These are phyloP conservation scores for Coelinius sp. DNA, from an alignment of 2,888 invertebrate species.

Conservation along the genomic window DNA sequence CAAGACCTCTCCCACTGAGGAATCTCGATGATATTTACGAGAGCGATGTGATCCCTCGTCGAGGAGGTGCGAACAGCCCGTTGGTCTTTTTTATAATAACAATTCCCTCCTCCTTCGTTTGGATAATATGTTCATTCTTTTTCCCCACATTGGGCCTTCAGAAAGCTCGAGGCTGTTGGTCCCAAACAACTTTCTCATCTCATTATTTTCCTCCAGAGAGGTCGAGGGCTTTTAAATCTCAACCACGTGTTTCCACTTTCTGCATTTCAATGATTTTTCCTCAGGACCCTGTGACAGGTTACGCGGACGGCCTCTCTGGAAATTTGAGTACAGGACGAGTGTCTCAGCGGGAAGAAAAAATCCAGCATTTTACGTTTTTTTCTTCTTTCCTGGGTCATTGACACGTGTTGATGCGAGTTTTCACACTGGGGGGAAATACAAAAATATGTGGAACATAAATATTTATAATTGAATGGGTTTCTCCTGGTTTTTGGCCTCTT, in stretches of 20 bases:
- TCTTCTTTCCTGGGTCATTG: slow-evolving; percentile 33
- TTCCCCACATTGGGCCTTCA: background rate
- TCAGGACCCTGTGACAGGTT: slow-evolving; percentile 31
- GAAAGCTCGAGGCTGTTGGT: background rate
- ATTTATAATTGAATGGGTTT: background rate
- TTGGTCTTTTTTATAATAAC: slow-evolving; percentile 48
- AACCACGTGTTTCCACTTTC: slow-evolving; percentile 37
- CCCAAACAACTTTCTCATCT: slow-evolving; percentile 34
- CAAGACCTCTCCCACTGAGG: slow-evolving; percentile 51
- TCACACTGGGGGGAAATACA: background rate
- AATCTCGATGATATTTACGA: background rate
- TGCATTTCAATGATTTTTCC: slow-evolving; percentile 21
- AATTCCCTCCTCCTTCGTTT: background rate
- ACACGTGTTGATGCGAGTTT: slow-evolving; percentile 19
- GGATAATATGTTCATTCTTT: slow-evolving; percentile 31
- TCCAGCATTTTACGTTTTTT: slow-evolving; percentile 19
- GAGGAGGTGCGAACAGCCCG: slow-evolving; percentile 56
- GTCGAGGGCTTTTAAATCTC: background rate
- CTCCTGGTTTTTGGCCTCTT: background rate
- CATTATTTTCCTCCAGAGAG: slow-evolving; percentile 20
- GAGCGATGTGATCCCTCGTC: slow-evolving; percentile 30
- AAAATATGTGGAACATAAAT: background rate
- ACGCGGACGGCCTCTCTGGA: slow-evolving; percentile 4
- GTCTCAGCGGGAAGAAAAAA: background rate
- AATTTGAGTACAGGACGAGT: slow-evolving; percentile 17